Evolutionary conservation across 2,888 invertebrate genomes (phyloP), one percentile per base, ranked within the genome.

Genomic region (Scaeva pyrastri): DNA sequence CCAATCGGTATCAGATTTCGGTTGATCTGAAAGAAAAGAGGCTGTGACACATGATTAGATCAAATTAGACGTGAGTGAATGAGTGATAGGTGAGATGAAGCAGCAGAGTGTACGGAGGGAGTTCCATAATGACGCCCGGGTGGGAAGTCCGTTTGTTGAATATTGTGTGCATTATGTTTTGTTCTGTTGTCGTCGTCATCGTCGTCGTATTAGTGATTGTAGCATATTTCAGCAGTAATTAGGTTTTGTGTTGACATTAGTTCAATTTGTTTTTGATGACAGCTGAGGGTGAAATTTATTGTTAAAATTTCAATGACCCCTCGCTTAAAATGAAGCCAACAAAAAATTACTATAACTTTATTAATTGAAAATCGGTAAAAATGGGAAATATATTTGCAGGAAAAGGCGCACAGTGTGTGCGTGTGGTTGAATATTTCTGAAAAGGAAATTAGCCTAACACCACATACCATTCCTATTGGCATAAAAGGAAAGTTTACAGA

Each of bases 41-140:
- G 85, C 85, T 78, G 86, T 82, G 86, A 86, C 86, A 86, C 60
- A 78, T 86, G 86, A 86, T 86, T 86, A 86, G 86, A 86, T 86
- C 86, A 86, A 86, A 86, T 82, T 74, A 82, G 82, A 86, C 86
- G 56, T 81, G 86, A 81, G 50, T 60, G 70, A 68, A 41, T 74
- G 77, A 77, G 82, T 86, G 85, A 86, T 81, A 74, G 77, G 77
- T 82, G 82, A 71, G 73, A 73, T 76, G 68, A 31, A 0, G 62
- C 56, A 60, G 39, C 41, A 39, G 21, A 6, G 58, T 7, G 56
- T 45, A 62, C 11, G 16, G 72, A 19, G 62, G 41, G 36, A 10
- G 26, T 8, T 56, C 16, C 16, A 23, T 64, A 48, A 2, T 16
- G 23, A 16, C 21, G 26, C 60, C 60, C 23, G 36, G 62, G 70